Evolutionary conservation across 2,888 invertebrate species (phyloP).

Genomic region (Epistrophe eligans): DNA sequence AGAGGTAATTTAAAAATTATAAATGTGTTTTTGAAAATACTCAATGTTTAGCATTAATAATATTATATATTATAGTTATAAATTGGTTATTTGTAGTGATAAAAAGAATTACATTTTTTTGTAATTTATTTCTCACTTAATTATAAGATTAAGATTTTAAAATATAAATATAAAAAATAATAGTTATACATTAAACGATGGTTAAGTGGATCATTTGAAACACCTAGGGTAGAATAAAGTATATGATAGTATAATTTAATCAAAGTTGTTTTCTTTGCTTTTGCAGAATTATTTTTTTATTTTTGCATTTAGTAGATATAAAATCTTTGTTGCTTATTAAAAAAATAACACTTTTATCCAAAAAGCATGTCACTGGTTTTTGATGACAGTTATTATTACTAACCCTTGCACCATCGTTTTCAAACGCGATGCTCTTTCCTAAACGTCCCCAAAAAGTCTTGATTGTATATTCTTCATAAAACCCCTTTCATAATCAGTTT

Average conservation of each 20-base stretch:
- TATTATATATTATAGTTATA: slow-evolving; percentile 42
- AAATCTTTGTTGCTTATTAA: slow-evolving; percentile 30
- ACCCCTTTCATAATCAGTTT: neutral
- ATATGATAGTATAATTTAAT: slow-evolving; percentile 30
- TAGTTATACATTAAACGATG: slow-evolving; percentile 49
- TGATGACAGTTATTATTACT: slow-evolving; percentile 11
- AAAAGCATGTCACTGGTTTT: slow-evolving; percentile 3
- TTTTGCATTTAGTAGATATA: slow-evolving; percentile 13
- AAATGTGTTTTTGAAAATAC: slow-evolving; percentile 47
- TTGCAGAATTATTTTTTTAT: slow-evolving; percentile 27
- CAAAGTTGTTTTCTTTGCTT: slow-evolving; percentile 34
- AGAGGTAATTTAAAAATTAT: slow-evolving; percentile 18
- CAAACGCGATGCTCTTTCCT: slow-evolving; percentile 42
- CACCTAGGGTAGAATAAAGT: slow-evolving; percentile 46
- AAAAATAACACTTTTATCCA: neutral
- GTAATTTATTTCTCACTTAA: slow-evolving; percentile 49
- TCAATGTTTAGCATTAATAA: slow-evolving; percentile 72
- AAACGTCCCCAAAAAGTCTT: slow-evolving; percentile 38
- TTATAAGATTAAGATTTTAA: slow-evolving; percentile 38
- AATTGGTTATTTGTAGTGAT: slow-evolving; percentile 73
- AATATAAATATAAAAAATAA: slow-evolving; percentile 40
- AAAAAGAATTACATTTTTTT: slow-evolving; percentile 48
- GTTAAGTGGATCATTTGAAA: slow-evolving; percentile 66
- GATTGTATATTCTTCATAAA: neutral
- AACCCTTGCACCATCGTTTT: slow-evolving; percentile 38